phyloP scores from a whole-genome alignment of 2,113 vertebrate species.

The Noctilio leporinus region DNA sequence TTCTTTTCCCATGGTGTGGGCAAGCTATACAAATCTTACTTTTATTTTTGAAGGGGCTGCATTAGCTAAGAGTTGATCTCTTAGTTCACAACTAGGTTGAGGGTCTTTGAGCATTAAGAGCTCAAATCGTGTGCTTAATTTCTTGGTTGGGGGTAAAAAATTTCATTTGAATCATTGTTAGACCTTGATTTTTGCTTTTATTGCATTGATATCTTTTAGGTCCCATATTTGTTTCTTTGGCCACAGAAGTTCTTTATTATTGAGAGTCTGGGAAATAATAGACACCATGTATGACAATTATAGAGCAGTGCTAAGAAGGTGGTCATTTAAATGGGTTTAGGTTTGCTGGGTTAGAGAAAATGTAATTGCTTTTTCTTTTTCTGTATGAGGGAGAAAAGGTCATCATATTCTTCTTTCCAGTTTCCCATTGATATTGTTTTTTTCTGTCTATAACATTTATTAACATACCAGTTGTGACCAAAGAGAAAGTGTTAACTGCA shows the following conservation, averaged over 20 bases:
- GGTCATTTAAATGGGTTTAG: neutral
- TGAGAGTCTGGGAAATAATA: constrained; percentile 2
- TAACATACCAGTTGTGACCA: constrained; percentile 11
- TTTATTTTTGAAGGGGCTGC: neutral
- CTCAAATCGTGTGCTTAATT: neutral
- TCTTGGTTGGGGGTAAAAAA: neutral
- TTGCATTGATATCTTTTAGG: neutral
- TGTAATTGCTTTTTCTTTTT: neutral
- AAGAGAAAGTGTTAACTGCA: neutral
- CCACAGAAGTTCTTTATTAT: neutral
- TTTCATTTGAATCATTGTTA: neutral
- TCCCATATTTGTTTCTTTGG: neutral
- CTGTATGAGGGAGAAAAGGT: neutral
- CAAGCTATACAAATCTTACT: neutral
- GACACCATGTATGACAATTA: neutral
- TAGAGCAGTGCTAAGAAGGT: neutral
- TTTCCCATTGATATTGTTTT: neutral
- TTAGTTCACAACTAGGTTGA: neutral
- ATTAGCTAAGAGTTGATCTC: neutral
- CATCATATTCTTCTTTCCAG: neutral
- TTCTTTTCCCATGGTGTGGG: neutral
- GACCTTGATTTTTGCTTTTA: neutral
- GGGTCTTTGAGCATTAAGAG: neutral
- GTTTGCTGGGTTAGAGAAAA: neutral
- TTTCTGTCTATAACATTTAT: neutral